These are phyloP conservation scores for Oryzias woworae DNA, from an alignment of 2,113 vertebrate species.

Conservation along the genomic window DNA sequence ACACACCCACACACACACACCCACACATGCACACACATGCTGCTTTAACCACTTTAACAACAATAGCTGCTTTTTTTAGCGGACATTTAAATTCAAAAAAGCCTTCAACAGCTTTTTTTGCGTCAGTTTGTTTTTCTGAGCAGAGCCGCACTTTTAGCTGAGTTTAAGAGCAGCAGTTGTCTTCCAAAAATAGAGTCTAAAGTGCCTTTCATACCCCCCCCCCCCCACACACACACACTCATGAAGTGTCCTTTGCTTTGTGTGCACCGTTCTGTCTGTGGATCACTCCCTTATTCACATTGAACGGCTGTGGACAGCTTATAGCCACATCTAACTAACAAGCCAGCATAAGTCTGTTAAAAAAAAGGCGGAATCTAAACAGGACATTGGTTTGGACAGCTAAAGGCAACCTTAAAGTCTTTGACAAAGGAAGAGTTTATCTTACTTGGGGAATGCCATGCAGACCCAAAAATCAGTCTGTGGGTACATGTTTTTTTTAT, in stretches of 20 bases:
- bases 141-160: conserved; percentile 46
- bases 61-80: not conserved
- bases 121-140: conserved; percentile 35
- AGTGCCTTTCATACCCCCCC: conserved; percentile 52
- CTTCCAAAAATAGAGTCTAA: conserved; percentile 65
- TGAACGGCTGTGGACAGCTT: conserved; percentile 23
- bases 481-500: no score
- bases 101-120: conserved; percentile 16
- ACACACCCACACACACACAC: conserved; percentile 6
- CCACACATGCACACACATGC: conserved; percentile 9
- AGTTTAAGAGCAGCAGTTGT: conserved; percentile 59
- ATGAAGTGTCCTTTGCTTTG: conserved; percentile 38
- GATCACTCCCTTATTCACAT: conserved; percentile 46
- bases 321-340: conserved; percentile 21
- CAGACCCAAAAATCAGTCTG: no score
- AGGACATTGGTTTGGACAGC: not conserved
- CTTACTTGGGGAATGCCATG: no score
- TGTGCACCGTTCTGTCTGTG: conserved; percentile 35
- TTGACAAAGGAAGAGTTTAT: no score
- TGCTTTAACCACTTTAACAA: not conserved
- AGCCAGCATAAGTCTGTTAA: conserved; percentile 1
- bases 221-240: conserved; percentile 11
- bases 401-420: no score
- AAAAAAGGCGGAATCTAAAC: not conserved
- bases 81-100: conserved; percentile 20